phyloP scores from a whole-genome alignment of 92 coral and sea anemone species.

The Epizoanthus stellaris region DNA sequence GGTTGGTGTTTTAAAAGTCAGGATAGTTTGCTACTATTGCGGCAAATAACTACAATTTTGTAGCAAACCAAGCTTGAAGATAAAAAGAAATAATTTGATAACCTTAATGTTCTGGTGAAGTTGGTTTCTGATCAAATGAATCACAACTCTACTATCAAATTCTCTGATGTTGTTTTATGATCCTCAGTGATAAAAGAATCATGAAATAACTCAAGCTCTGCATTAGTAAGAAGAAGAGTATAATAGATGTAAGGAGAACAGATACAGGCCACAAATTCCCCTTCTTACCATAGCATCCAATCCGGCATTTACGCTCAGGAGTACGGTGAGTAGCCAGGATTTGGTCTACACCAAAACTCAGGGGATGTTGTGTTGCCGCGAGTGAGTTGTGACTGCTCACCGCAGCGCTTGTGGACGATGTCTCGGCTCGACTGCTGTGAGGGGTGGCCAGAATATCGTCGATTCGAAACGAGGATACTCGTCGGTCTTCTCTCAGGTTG shows the following conservation, averaged over 20 bases:
- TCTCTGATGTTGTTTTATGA: constrained; percentile 23
- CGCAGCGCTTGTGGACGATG: constrained; percentile 50
- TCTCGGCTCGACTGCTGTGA: constrained; percentile 47
- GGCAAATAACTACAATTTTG: neutral
- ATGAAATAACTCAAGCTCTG: constrained; percentile 14
- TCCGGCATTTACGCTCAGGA: constrained; percentile 66
- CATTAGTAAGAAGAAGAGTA: neutral
- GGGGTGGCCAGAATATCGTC: constrained; percentile 86
- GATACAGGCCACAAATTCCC: too few relatives aligned
- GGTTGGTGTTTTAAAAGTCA: neutral
- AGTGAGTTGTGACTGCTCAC: constrained; percentile 39
- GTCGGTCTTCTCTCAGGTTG: constrained; percentile 54
- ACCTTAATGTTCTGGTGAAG: neutral
- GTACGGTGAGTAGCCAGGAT: constrained; percentile 68
- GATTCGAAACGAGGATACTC: constrained; percentile 86
- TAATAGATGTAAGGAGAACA: neutral
- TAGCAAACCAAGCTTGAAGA: constrained; percentile 5
- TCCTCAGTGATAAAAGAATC: constrained; percentile 41
- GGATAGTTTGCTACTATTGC: neutral
- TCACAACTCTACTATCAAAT: neutral
- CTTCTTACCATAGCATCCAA: constrained; percentile 74
- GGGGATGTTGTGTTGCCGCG: constrained; percentile 55
- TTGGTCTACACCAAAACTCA: constrained; percentile 90
- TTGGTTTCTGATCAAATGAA: neutral
- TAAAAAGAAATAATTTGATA: constrained; percentile 13